These are phyloP conservation scores for Metalampra italica DNA, from an alignment of 2,888 invertebrate genomes.

Conservation along the genomic window DNA sequence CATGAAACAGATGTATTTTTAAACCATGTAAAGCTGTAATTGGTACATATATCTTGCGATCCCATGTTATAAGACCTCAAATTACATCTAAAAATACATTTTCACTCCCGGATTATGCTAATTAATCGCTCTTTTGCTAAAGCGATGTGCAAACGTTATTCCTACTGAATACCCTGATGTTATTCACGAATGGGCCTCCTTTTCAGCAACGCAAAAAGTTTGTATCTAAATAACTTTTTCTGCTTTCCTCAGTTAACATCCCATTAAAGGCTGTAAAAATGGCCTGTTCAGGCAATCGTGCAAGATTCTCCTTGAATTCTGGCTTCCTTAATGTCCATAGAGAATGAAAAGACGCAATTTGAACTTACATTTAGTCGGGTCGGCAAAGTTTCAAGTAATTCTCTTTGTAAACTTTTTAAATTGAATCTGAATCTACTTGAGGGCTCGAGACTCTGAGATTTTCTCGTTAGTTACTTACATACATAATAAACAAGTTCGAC, in stretches of 20 bases:
- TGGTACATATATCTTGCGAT: no score
- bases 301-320: constrained; percentile 23
- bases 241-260: not conserved
- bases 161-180: constrained; percentile 2
- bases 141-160: constrained; percentile 1
- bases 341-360: constrained; percentile 4
- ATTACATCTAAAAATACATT: not conserved
- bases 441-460: constrained; percentile 22
- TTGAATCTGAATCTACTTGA: constrained; percentile 42
- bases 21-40: no score
- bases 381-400: constrained; percentile 29
- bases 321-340: constrained; percentile 22
- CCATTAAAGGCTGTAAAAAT: constrained; percentile 1
- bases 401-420: constrained; percentile 54
- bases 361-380: constrained; percentile 9
- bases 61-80: no score
- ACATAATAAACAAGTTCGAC: constrained; percentile 42
- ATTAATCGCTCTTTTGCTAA: constrained; percentile 1
- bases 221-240: not conserved
- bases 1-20: no score
- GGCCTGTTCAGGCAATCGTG: constrained; percentile 18
- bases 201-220: not conserved
- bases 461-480: constrained; percentile 32
- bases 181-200: constrained; percentile 1
- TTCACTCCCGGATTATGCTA: constrained; percentile 3